phyloP scores from a whole-genome alignment of 2,797 vertebrate species.

The Gymnoscopelus microlampas region DNA sequence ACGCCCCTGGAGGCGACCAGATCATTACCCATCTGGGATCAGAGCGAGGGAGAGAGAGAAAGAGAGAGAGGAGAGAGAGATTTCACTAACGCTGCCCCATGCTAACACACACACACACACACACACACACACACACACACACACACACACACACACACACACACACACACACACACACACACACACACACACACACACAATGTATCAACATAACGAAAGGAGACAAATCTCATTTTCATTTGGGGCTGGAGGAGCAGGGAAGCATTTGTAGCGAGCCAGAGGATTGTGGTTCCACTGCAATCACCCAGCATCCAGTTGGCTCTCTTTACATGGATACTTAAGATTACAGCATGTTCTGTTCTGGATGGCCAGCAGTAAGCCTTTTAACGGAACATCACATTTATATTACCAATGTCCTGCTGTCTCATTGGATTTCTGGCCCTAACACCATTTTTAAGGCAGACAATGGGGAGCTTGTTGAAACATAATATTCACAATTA shows the following conservation, averaged over 20 bases:
- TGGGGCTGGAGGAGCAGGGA: conserved; percentile 71
- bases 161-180: conserved; percentile 34
- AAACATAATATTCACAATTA: no score
- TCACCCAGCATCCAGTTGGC: conserved; percentile 74
- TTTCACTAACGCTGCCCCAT: conserved; percentile 59
- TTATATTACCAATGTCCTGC: conserved; percentile 26
- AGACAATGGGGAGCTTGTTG: no score
- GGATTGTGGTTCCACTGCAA: conserved; percentile 75
- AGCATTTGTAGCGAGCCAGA: conserved; percentile 72
- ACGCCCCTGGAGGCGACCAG: conserved; percentile 78
- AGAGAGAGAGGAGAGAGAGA: conserved; percentile 48
- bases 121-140: conserved; percentile 12
- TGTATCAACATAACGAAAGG: conserved; percentile 84
- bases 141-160: conserved; percentile 16
- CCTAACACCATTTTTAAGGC: no score
- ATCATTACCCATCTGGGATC: conserved; percentile 86
- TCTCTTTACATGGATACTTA: conserved; percentile 73
- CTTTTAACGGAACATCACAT: conserved; percentile 33
- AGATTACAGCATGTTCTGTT: conserved; percentile 72
- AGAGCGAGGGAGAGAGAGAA: conserved; percentile 48
- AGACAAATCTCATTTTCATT: conserved; percentile 88
- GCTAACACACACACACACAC: conserved; percentile 36
- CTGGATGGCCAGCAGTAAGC: conserved; percentile 56
- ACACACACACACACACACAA: conserved; percentile 53
- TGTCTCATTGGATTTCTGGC: no score